These are phyloP conservation scores for Endotricha flammealis DNA, from an alignment of 2,888 invertebrate species.

Conservation along the genomic window DNA sequence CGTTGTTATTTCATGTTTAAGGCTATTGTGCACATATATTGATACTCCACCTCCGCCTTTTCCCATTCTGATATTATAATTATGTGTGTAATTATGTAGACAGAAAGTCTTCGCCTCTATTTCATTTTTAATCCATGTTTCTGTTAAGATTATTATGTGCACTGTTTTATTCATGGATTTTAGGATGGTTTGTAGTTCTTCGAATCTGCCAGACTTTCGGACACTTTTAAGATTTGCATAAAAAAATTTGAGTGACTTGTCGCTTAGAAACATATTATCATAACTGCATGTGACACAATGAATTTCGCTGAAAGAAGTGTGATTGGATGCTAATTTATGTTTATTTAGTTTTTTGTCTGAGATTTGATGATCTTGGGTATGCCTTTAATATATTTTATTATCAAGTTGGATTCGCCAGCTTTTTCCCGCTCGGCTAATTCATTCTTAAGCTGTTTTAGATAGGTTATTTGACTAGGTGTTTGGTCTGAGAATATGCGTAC, in stretches of 20 bases:
- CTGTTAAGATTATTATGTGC: conserved; percentile 19
- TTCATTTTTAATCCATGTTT: too few species aligned
- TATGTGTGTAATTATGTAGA: conserved; percentile 20
- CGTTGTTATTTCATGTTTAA: conserved; percentile 20
- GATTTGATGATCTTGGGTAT: conserved; percentile 7
- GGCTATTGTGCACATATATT: conserved; percentile 19
- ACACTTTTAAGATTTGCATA: conserved; percentile 24
- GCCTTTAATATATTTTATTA: conserved; percentile 12
- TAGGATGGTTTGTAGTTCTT: conserved; percentile 20
- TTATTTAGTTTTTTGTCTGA: conserved; percentile 14
- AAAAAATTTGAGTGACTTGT: conserved; percentile 14
- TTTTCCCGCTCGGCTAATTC: neutral
- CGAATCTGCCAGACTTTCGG: conserved; percentile 19
- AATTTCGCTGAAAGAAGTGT: neutral
- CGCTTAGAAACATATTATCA: too few species aligned
- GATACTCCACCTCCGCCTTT: conserved; percentile 25
- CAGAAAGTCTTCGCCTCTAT: conserved; percentile 13
- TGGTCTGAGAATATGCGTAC: neutral
- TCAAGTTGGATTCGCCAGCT: conserved; percentile 4
- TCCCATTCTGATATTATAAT: conserved; percentile 21
- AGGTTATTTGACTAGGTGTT: neutral
- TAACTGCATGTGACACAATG: conserved; percentile 2
- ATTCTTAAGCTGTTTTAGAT: neutral
- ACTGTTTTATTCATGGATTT: conserved; percentile 10
- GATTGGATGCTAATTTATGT: neutral